Conservation (phyloP, 2,888 invertebrate species). For the Lepidonotus clava region DNA sequence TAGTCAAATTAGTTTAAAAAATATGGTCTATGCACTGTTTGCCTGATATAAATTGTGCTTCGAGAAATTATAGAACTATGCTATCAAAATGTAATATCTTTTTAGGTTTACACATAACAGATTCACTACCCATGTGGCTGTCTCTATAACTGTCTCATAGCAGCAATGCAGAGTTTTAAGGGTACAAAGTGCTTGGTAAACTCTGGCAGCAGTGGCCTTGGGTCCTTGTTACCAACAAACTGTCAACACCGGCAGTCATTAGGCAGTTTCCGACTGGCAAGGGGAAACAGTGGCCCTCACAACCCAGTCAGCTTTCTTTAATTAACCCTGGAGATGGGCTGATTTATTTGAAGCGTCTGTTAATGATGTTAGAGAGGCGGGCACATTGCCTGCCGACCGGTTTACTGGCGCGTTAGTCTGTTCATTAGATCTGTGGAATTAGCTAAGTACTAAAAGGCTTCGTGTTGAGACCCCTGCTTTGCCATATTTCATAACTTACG, state of each 20-base stretch:
- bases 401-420: background rate
- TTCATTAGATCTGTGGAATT: background rate
- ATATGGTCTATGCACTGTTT: too few species aligned
- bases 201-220: background rate
- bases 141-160: too few species aligned
- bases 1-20: too few species aligned
- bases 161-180: too few species aligned
- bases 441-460: background rate
- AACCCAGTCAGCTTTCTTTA: background rate
- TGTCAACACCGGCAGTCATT: background rate
- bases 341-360: background rate
- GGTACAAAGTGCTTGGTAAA: too few species aligned
- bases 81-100: too few species aligned
- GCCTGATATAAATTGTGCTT: too few species aligned
- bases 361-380: conserved; percentile 23
- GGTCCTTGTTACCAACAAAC: background rate
- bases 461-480: too few species aligned
- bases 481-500: too few species aligned
- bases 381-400: background rate
- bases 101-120: too few species aligned
- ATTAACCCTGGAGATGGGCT: conserved; percentile 5
- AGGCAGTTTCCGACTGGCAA: background rate
- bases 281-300: background rate
- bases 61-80: too few species aligned
- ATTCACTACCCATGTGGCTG: too few species aligned